A percentile compares a stretch with the other conserved stretches of the same genome.
Conservation (phyloP, 2,113 vertebrate genomes). For the Diadophis punctatus region DNA sequence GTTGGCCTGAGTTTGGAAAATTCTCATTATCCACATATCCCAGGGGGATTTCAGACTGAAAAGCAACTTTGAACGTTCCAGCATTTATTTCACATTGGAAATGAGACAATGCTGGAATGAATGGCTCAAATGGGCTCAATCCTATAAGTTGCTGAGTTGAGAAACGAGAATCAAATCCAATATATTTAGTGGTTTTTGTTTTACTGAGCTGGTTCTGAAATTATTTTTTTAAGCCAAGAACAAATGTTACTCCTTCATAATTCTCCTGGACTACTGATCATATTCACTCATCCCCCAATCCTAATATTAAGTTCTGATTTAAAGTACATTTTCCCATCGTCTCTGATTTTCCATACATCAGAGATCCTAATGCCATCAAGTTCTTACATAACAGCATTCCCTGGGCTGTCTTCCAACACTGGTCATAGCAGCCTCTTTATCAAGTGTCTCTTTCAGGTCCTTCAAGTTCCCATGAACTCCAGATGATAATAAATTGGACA, state of each 20-base stretch:
- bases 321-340: not conserved
- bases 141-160: not conserved
- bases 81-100: not conserved
- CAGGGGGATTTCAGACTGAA: not conserved
- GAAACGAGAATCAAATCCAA: not conserved
- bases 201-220: not conserved
- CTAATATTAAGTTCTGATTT: not conserved
- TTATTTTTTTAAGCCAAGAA: not conserved
- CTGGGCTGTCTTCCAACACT: not conserved
- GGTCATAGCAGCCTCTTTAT: not conserved
- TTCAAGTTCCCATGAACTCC: not conserved
- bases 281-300: not conserved
- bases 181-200: not conserved
- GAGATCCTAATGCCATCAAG: not conserved
- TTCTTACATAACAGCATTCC: not conserved
- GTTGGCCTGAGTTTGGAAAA: not conserved
- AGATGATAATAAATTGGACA: not conserved
- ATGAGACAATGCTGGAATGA: not conserved
- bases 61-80: not conserved
- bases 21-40: not conserved
- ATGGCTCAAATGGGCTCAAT: not conserved
- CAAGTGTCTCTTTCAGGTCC: not conserved
- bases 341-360: not conserved
- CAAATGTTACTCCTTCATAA: not conserved
- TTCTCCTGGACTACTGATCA: not conserved